Conservation (phyloP, 64 coral and sea anemone species). For the Montipora cactus region DNA sequence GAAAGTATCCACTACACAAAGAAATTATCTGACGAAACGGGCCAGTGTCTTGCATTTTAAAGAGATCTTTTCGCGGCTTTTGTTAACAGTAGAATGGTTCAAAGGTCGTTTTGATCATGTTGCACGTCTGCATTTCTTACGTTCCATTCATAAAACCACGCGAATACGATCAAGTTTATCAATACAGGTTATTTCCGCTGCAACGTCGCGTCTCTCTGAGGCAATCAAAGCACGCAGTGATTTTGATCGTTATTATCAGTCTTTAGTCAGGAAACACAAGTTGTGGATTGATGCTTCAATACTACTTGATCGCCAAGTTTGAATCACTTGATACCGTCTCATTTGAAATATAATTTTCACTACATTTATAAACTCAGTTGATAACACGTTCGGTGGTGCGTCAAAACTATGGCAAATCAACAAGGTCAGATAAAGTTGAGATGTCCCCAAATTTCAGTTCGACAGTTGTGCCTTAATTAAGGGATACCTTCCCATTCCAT, state of each 20-base stretch:
- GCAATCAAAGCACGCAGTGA: not conserved
- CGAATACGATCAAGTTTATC: not conserved
- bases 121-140: not conserved
- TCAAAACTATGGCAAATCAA: conserved; percentile 18
- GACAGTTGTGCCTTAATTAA: too few relatives aligned
- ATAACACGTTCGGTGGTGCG: not conserved
- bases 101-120: too few relatives aligned
- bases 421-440: not conserved
- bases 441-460: not conserved
- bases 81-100: too few relatives aligned
- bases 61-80: too few relatives aligned
- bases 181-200: not conserved
- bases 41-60: too few relatives aligned
- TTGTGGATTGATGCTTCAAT: not conserved
- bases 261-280: not conserved
- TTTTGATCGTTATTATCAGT: not conserved
- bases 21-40: not conserved
- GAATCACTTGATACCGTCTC: too few relatives aligned
- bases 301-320: too few relatives aligned
- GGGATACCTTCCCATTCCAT: too few relatives aligned
- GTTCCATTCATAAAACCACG: conserved; percentile 12
- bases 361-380: too few relatives aligned
- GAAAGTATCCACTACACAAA: not conserved
- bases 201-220: not conserved
- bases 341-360: too few relatives aligned